Evolutionary conservation across 2,888 invertebrate species (phyloP), one percentile per base, ranked within the genome.

Genomic region (Cremastinae sp.): DNA sequence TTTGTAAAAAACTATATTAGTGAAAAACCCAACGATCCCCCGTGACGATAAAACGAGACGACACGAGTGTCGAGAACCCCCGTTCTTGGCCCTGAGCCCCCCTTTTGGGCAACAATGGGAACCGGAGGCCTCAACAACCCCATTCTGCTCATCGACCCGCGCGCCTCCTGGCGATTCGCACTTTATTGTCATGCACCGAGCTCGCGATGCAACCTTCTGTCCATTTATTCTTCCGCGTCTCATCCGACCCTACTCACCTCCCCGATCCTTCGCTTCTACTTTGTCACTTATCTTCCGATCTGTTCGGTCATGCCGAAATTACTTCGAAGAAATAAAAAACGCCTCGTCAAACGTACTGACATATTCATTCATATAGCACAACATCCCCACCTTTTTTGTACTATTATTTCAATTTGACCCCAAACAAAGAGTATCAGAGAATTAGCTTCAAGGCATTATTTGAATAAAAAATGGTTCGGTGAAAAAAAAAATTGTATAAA

Each of bases 91-190:
- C 82, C 85, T 84, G 82, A 84, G 85, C 82, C 83, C 77, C 86
- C 86, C 85, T 83, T 84, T 81, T 81, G 80, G 74, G 75, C 81
- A 85, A 87, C 87, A 87, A 87, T 87, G 82, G 82, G 82, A 82
- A 85, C 84, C 83, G 79, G 78, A 79, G 75, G 64, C 78, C 54
- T 75, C 73, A 36, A 59, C 68, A 54, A 65, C 66, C 54, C 62
- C 49, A 74, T 73, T 71, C 65, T 61, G 49, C 71, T 68, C 74
- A 56, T 74, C 81, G 81, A 84, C 69, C 78, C 75, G 61, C 73
- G 73, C 73, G 71, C 80, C 76, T 79, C 80, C 81, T n/a, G n/a
- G n/a, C 84, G 82, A 81, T 83, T 80, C 79, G 81, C 83, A 81
- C 81, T n/a, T n/a, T n/a, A 84, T 84, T 81, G 82, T 82, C 84